Percentiles rank a stretch among this genome's conserved stretches.
phyloP scores from a whole-genome alignment of 2,888 invertebrate species.

The Drosophila birchii region DNA sequence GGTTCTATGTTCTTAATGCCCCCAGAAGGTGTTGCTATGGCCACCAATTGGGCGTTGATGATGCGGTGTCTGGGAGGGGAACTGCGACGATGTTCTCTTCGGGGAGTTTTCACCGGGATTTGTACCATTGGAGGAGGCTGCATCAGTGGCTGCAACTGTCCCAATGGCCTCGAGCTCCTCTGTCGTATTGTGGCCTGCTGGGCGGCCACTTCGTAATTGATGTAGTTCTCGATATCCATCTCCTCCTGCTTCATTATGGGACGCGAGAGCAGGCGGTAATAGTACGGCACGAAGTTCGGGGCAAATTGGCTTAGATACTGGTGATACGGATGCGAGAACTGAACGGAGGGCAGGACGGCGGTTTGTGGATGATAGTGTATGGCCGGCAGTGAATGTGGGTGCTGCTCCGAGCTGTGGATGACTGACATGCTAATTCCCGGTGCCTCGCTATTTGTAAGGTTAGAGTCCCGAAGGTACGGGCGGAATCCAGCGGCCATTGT shows the following conservation, averaged over 20 bases:
- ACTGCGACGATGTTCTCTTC: slow-evolving; percentile 1
- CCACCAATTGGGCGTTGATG: slow-evolving; percentile 32
- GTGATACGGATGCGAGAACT: slow-evolving; percentile 39
- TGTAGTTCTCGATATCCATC: slow-evolving; percentile 58
- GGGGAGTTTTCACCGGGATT: neutral
- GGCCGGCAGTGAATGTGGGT: neutral
- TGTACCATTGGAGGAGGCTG: slow-evolving; percentile 9
- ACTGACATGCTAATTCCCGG: slow-evolving; percentile 35
- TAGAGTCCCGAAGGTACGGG: slow-evolving; percentile 6
- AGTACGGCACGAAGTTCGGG: slow-evolving; percentile 43
- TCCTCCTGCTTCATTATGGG: slow-evolving; percentile 39
- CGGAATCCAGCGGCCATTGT: slow-evolving; percentile 37
- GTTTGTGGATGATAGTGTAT: slow-evolving; percentile 26
- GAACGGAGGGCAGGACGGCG: neutral
- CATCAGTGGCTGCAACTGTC: slow-evolving; percentile 31
- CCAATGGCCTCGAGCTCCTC: slow-evolving; percentile 16
- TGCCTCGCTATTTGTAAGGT: slow-evolving; percentile 41
- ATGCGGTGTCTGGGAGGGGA: slow-evolving; percentile 20
- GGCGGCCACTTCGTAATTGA: slow-evolving; percentile 51
- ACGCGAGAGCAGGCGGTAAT: slow-evolving; percentile 36
- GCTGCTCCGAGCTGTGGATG: slow-evolving; percentile 12
- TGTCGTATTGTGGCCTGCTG: slow-evolving; percentile 44
- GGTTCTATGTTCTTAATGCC: slow-evolving; percentile 4
- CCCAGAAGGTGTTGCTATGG: slow-evolving; percentile 28
- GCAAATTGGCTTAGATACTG: slow-evolving; percentile 41